A percentile compares a stretch with the other conserved stretches of the same genome.
phyloP scores from a whole-genome alignment of 2,888 invertebrate genomes.

The Tipula vernalis region DNA sequence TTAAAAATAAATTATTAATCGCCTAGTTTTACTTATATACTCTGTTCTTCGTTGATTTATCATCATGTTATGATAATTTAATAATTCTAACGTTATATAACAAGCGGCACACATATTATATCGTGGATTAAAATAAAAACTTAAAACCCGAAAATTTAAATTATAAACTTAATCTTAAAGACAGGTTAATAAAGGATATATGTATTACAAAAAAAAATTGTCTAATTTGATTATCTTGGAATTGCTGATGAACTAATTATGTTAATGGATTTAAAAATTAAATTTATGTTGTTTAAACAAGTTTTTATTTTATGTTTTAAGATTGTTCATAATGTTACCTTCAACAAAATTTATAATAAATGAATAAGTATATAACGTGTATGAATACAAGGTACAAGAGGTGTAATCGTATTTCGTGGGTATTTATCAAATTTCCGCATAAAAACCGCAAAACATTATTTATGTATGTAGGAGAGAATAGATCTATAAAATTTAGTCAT shows the following conservation, averaged over 20 bases:
- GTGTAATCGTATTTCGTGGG: not conserved
- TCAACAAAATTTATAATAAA: not conserved
- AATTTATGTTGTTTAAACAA: not conserved
- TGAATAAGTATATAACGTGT: not conserved
- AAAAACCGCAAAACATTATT: not conserved
- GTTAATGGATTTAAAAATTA: not conserved
- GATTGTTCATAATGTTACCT: not conserved
- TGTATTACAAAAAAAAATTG: not conserved
- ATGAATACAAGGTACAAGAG: not conserved
- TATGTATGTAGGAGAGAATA: not conserved
- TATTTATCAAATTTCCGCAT: not conserved
- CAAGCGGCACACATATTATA: not conserved
- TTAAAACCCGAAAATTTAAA: not conserved
- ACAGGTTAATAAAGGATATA: not conserved
- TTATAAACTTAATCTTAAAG: not conserved
- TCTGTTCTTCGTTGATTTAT: not conserved
- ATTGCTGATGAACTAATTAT: not conserved
- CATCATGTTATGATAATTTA: not conserved
- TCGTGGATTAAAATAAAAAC: not conserved
- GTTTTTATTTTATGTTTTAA: not conserved
- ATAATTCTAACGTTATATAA: not conserved
- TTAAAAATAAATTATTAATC: not conserved
- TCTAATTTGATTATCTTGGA: not conserved
- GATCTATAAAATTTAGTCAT: not conserved
- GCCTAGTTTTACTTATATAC: too few relatives aligned